Evolutionary conservation across 2,797 vertebrate genomes (phyloP).

Genomic region (Pitangus sulphuratus): DNA sequence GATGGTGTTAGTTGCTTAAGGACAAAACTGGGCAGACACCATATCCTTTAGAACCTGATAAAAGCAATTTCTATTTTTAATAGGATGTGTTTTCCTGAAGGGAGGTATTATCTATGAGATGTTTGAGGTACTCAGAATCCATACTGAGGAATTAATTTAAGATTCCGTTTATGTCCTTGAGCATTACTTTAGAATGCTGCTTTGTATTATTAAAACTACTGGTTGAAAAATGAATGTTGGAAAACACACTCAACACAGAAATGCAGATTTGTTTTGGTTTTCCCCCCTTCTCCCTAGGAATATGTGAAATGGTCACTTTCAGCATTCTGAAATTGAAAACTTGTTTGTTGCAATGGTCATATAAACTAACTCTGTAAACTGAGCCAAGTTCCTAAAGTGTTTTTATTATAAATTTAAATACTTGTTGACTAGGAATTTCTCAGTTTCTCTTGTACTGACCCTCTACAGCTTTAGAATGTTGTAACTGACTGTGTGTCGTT

Average conservation of each 20-base stretch:
- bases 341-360: background rate
- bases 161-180: background rate
- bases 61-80: background rate
- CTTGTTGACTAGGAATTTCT: background rate
- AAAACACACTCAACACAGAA: background rate
- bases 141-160: background rate
- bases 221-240: background rate
- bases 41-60: background rate
- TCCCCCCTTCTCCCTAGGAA: rapidly evolving
- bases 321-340: background rate
- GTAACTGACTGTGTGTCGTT: background rate
- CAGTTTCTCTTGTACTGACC: background rate
- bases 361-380: background rate
- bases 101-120: background rate
- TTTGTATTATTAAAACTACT: background rate
- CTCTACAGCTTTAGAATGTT: background rate
- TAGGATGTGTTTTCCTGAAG: background rate
- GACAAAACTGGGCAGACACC: background rate
- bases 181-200: background rate
- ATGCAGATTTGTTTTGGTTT: background rate
- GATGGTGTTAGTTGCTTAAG: background rate
- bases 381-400: background rate
- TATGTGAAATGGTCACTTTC: background rate
- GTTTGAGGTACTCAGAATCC: background rate
- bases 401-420: background rate